phyloP scores from a whole-genome alignment of 2,888 invertebrate species.

The Rhagophthalmus giganteus region DNA sequence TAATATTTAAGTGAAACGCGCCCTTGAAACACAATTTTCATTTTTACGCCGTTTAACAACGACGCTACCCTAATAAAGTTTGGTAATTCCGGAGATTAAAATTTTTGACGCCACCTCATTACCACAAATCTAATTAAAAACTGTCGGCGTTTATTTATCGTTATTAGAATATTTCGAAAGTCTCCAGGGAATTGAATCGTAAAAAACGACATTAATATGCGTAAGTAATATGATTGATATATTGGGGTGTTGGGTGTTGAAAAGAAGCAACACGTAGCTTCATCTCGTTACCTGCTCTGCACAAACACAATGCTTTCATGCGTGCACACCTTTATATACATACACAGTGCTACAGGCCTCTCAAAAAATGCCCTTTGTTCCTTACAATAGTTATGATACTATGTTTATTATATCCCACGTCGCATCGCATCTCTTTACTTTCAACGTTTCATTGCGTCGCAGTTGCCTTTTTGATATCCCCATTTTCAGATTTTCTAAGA shows the following conservation, averaged over 20 bases:
- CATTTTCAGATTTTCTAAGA: no score
- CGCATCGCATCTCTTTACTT: constrained; percentile 20
- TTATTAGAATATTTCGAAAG: constrained; percentile 1
- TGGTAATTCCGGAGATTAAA: no score
- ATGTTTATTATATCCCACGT: constrained; percentile 24
- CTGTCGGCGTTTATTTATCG: constrained; percentile 12
- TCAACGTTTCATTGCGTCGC: constrained; percentile 9
- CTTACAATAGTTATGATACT: constrained; percentile 42
- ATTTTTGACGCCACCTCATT: no score
- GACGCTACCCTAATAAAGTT: no score
- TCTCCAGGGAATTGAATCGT: constrained; percentile 13
- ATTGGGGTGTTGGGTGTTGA: constrained; percentile 47
- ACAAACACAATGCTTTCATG: constrained; percentile 49
- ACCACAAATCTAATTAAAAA: constrained; percentile 8
- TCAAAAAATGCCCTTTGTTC: constrained; percentile 48
- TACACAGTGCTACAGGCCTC: constrained; percentile 44
- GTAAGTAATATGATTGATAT: constrained; percentile 54
- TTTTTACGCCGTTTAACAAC: no score
- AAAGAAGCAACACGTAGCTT: constrained; percentile 38
- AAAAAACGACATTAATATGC: constrained; percentile 48
- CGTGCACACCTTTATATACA: constrained; percentile 48
- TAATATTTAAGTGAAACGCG: no score
- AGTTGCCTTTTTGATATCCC: no score
- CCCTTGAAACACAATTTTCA: no score
- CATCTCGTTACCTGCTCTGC: constrained; percentile 49